Base-by-base conservation (phyloP, 1,140 invertebrate species). In the Rhagoletis pomonella region DNA sequence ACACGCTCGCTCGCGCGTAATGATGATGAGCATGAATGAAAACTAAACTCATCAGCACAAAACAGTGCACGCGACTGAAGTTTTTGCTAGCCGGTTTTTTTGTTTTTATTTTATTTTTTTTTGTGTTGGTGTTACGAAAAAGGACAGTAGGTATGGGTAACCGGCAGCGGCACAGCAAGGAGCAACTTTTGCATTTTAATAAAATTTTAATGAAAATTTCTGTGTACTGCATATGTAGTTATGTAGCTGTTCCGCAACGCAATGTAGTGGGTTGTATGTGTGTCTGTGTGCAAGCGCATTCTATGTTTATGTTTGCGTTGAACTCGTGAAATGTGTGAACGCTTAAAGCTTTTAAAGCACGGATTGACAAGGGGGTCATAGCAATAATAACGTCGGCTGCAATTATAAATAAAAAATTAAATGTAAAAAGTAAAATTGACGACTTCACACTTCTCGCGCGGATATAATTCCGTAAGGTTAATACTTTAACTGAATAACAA, bases 201-300 rank as follows among this genome's bases (percentile, higher is more conserved):
- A 81, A 81, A 81, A 81, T 81, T 81, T 81, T 81, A 81, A 81
- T 81, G 73, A 81, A 81, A 81, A 81, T 81, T 81, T 81, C 73
- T 81, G 44, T 81, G 42, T 81, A 62, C 7, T 29, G 29, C 29
- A 29, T 29, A 29, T 29, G 29, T 29, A 29, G 29, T 14, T 14
- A 12, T 14, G 42, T 81, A 81, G 73, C 47, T 19, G n/a, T 81
- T 44, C 47, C 47, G 73, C 19, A 77, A 69, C 42, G 65, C 47
- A 19, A 55, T 55, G 47, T 19, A 12, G 39, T 14, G 1, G 17
- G 44, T 77, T 77, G 5, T 50, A n/a, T 81, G 42, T 50, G 39
- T 42, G 65, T 14, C 2, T 42, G 65, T 3, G 65, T 12, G 65
- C 14, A 55, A 10, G 14, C 44, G 73, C 4, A 29, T 29, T 29